phyloP scores from a whole-genome alignment of 1,140 invertebrate genomes.

The Radopholus similis region DNA sequence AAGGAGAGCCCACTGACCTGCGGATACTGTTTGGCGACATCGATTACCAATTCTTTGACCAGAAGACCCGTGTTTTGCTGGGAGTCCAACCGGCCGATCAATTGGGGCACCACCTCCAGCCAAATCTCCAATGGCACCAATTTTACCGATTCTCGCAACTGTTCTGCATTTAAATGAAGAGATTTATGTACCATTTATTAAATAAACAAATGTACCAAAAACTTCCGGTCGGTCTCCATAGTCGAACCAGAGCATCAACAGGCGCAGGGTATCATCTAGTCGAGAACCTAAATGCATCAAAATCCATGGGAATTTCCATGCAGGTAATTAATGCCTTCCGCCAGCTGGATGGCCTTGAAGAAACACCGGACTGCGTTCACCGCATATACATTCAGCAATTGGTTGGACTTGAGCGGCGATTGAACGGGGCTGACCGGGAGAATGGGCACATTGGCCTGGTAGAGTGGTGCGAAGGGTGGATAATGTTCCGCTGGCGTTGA shows the following conservation, averaged over 20 bases:
- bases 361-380: slow-evolving; percentile 91
- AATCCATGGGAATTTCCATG: not conserved
- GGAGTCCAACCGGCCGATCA: slow-evolving; percentile 95
- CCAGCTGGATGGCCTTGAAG: slow-evolving; percentile 85
- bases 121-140: slow-evolving; percentile 94
- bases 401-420: slow-evolving; percentile 21
- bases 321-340: slow-evolving; percentile 39
- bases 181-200: not conserved
- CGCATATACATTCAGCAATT: slow-evolving; percentile 67
- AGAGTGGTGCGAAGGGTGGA: not conserved
- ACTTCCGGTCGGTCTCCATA: slow-evolving; percentile 88
- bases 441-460: not conserved
- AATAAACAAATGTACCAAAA: slow-evolving; percentile 64
- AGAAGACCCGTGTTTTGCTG: slow-evolving; percentile 79
- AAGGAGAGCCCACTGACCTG: slow-evolving; percentile 61
- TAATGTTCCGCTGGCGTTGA: not conserved
- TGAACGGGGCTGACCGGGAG: slow-evolving; percentile 4
- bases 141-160: slow-evolving; percentile 82
- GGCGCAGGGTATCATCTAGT: slow-evolving; percentile 90
- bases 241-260: slow-evolving; percentile 89
- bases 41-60: slow-evolving; percentile 86
- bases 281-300: slow-evolving; percentile 73
- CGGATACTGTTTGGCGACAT: slow-evolving; percentile 78
- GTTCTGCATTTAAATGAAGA: slow-evolving; percentile 65
- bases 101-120: slow-evolving; percentile 97